A percentile compares a stretch with the other conserved stretches of the same genome.
Evolutionary conservation across 2,888 invertebrate species (phyloP).

Genomic region (Arge pagana): DNA sequence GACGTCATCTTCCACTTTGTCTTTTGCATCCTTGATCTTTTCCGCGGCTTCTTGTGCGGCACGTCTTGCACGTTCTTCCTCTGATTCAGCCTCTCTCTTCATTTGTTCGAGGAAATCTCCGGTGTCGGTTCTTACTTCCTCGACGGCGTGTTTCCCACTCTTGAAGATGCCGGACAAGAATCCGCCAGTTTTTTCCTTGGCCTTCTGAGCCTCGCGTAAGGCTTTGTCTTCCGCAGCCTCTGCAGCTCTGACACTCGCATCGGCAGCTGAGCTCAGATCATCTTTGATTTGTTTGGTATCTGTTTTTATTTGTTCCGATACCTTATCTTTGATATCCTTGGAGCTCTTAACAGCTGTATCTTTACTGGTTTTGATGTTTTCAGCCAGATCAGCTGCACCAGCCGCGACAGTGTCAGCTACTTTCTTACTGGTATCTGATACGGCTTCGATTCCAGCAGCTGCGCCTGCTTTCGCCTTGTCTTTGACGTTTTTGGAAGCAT

Average conservation of each 20-base stretch:
- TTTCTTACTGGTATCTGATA: conserved; percentile 48
- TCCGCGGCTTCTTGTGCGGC: conserved; percentile 34
- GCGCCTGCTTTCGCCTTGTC: conserved; percentile 23
- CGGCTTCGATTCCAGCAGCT: conserved; percentile 13
- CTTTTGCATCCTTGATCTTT: conserved; percentile 29
- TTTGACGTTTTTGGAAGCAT: conserved; percentile 40
- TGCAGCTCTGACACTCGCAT: conserved; percentile 23
- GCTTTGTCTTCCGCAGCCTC: conserved; percentile 28
- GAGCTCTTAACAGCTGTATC: conserved; percentile 32
- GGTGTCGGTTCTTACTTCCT: conserved; percentile 35
- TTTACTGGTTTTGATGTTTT: conserved; percentile 60
- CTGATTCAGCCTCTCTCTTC: conserved; percentile 40
- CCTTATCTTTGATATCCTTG: conserved; percentile 27
- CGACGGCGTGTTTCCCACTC: conserved; percentile 40
- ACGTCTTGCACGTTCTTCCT: conserved; percentile 43
- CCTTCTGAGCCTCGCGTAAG: conserved; percentile 28
- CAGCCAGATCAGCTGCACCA: conserved; percentile 59
- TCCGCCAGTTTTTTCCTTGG: conserved; percentile 27
- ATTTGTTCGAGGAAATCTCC: conserved; percentile 52
- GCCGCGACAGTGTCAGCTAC: conserved; percentile 62
- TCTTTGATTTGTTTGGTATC: conserved; percentile 50
- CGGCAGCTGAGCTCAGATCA: conserved; percentile 25
- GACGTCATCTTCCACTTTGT: conserved; percentile 28
- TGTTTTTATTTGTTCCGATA: conserved; percentile 27
- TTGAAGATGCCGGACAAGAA: conserved; percentile 41